phyloP scores from a whole-genome alignment of 2,888 invertebrate species.

The Crossocerus cetratus region DNA sequence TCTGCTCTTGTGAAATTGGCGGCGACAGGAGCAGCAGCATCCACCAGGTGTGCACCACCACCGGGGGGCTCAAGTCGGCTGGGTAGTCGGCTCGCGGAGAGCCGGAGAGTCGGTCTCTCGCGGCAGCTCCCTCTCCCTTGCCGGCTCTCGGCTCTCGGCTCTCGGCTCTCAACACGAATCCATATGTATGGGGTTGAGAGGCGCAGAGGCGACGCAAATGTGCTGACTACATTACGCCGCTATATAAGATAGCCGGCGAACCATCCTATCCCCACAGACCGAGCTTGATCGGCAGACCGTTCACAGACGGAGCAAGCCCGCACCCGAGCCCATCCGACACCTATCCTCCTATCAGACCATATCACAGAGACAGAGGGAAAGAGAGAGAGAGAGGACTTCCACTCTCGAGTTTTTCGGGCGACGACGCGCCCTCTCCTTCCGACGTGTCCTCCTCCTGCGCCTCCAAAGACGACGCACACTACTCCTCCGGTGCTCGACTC shows the following conservation, averaged over 20 bases:
- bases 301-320: conserved; percentile 62
- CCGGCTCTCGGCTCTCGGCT: conserved; percentile 43
- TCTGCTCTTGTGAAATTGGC: conserved; percentile 64
- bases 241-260: conserved; percentile 74
- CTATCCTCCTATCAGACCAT: conserved; percentile 9
- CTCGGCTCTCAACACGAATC: conserved; percentile 60
- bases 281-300: conserved; percentile 72
- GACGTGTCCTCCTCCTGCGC: no score
- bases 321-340: conserved; percentile 28
- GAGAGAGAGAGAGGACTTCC: no score
- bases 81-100: conserved; percentile 40
- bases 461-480: no score
- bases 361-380: background rate
- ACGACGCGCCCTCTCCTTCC: background rate
- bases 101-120: conserved; percentile 26
- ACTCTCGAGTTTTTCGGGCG: background rate
- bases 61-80: conserved; percentile 14
- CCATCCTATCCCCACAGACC: conserved; percentile 73
- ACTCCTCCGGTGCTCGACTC: background rate
- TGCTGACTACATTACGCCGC: conserved; percentile 75
- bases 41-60: conserved; percentile 10
- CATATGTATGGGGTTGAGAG: conserved; percentile 72
- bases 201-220: conserved; percentile 69
- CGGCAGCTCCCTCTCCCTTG: conserved; percentile 39
- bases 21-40: conserved; percentile 45